Percentiles rank a stretch among this genome's conserved stretches.
phyloP scores from a whole-genome alignment of 2,888 invertebrate genomes.

The Zygothrica quintamaculata region DNA sequence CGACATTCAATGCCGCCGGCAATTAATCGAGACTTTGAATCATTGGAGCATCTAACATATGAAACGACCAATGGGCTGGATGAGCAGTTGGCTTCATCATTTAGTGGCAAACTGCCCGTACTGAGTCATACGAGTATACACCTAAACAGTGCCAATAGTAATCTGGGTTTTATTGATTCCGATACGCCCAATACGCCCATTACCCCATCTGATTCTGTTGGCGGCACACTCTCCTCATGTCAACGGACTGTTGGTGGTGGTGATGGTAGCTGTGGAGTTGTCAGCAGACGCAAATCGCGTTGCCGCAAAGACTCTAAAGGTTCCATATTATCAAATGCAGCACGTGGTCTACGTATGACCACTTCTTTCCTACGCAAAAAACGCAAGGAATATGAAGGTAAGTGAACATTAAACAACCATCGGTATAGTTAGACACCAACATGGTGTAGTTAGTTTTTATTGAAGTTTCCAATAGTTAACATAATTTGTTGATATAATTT shows the following conservation, averaged over 20 bases:
- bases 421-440: not conserved
- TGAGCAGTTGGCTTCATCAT: conserved; percentile 75
- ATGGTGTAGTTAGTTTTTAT: too few relatives aligned
- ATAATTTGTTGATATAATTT: too few relatives aligned
- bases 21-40: conserved; percentile 81
- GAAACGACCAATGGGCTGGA: conserved; percentile 69
- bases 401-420: conserved; percentile 44
- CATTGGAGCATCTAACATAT: conserved; percentile 78
- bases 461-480: too few relatives aligned
- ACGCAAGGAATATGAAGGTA: conserved; percentile 83
- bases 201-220: conserved; percentile 65
- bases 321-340: conserved; percentile 78
- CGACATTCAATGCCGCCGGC: conserved; percentile 83
- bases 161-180: conserved; percentile 80
- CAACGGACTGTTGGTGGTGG: conserved; percentile 35
- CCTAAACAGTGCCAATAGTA: conserved; percentile 80
- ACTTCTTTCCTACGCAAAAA: conserved; percentile 82
- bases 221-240: conserved; percentile 66
- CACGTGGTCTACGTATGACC: conserved; percentile 79
- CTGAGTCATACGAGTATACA: conserved; percentile 66
- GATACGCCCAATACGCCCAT: conserved; percentile 77
- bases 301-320: conserved; percentile 78
- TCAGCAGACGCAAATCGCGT: conserved; percentile 49
- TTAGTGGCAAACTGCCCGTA: conserved; percentile 61
- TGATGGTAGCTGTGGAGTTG: too few relatives aligned